Percentiles rank a stretch among this genome's conserved stretches.
Conservation (phyloP, 1,140 invertebrate species). For the Ips typographus region DNA sequence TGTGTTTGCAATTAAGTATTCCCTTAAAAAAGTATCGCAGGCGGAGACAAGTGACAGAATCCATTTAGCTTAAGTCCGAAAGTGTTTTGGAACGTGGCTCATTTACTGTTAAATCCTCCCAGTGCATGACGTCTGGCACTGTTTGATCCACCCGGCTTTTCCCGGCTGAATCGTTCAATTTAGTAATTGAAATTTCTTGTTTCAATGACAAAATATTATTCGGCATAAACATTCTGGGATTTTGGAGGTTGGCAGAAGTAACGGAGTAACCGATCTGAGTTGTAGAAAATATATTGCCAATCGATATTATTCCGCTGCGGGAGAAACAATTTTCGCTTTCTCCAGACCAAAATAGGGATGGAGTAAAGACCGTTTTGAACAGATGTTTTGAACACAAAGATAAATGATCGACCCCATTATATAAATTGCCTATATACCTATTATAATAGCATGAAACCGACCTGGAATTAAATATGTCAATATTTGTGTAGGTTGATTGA, state of each 20-base stretch:
- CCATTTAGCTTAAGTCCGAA: background rate
- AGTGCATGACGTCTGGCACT: slow-evolving; percentile 8
- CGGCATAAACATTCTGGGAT: background rate
- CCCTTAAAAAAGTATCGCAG: too few species aligned
- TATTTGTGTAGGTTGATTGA: slow-evolving; percentile 19
- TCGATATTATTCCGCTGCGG: slow-evolving; percentile 11
- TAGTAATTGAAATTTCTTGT: slow-evolving; percentile 5
- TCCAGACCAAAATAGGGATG: background rate
- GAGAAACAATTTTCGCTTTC: slow-evolving; percentile 26
- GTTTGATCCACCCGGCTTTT: slow-evolving; percentile 15
- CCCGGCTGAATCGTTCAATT: slow-evolving; percentile 16
- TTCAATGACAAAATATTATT: slow-evolving; percentile 1
- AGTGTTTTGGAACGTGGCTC: slow-evolving; percentile 7
- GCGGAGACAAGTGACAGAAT: too few species aligned
- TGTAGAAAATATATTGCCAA: slow-evolving; percentile 17
- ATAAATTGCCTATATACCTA: slow-evolving; percentile 27
- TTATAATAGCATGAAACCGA: slow-evolving; percentile 20
- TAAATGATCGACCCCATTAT: slow-evolving; percentile 26
- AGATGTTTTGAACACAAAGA: slow-evolving; percentile 26
- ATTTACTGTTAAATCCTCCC: slow-evolving; percentile 13
- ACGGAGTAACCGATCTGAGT: background rate
- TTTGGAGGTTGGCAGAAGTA: too few species aligned
- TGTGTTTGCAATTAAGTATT: too few species aligned
- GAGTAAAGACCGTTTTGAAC: slow-evolving; percentile 17
- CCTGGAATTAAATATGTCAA: slow-evolving; percentile 20